Conservation (phyloP, 2,888 invertebrate species). For the Agonopterix subpropinquella region DNA sequence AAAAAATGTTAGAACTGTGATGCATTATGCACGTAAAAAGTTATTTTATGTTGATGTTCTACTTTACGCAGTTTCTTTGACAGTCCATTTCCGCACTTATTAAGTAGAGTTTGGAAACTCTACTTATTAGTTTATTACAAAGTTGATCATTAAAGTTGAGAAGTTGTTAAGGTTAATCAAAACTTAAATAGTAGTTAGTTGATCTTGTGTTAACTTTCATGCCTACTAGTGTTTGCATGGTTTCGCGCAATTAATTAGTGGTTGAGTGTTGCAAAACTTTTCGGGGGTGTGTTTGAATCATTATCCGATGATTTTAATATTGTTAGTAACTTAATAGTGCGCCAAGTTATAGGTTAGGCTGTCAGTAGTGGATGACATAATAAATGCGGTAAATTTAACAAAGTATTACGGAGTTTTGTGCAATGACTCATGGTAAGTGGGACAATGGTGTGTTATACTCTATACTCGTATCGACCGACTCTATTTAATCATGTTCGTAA, state of each 20-base stretch:
- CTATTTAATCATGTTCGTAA: too few species aligned
- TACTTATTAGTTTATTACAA: background rate
- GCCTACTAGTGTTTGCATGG: background rate
- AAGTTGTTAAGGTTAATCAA: too few species aligned
- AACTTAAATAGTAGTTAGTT: background rate
- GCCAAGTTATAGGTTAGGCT: background rate
- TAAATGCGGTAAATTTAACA: slow-evolving; percentile 10
- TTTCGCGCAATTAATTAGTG: background rate
- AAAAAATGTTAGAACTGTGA: slow-evolving; percentile 38
- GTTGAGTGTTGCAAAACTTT: too few species aligned
- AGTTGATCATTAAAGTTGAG: too few species aligned
- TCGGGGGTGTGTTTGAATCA: too few species aligned
- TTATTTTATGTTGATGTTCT: slow-evolving; percentile 39
- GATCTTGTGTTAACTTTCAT: background rate
- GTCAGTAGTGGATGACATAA: background rate
- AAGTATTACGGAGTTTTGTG: background rate
- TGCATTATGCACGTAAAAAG: slow-evolving; percentile 46
- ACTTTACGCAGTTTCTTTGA: slow-evolving; percentile 15
- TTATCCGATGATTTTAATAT: too few species aligned
- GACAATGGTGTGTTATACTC: too few species aligned
- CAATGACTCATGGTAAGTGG: slow-evolving; percentile 4
- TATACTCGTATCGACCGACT: background rate
- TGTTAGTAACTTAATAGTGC: too few species aligned
- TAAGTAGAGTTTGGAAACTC: background rate
- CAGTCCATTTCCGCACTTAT: slow-evolving; percentile 18